Conservation (phyloP, 35 echinoderm and acorn worm species). For the Strongylocentrotus purpuratus region DNA sequence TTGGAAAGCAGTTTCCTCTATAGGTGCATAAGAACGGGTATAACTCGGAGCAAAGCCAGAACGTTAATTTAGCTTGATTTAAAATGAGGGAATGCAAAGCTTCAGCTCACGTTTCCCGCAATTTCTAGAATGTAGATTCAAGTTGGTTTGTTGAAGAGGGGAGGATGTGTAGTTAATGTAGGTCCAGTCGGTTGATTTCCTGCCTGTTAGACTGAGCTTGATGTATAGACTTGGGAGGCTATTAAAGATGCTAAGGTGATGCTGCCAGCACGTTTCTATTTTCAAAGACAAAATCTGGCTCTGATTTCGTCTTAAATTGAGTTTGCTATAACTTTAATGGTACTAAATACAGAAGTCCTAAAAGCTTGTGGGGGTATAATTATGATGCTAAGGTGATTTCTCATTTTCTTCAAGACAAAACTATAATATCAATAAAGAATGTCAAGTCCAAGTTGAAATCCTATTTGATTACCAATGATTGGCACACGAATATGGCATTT, state of each 20-base stretch:
- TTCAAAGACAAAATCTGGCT: not conserved
- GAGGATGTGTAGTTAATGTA: not conserved
- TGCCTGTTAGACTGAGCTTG: not conserved
- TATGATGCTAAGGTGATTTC: too few species aligned
- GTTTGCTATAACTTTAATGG: too few species aligned
- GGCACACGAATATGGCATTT: too few species aligned
- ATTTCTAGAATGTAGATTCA: not conserved
- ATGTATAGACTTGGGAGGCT: not conserved
- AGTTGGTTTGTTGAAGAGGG: not conserved
- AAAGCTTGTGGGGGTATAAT: too few species aligned
- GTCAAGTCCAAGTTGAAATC: too few species aligned
- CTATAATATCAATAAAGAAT: too few species aligned
- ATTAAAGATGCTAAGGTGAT: not conserved
- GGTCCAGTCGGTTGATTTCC: not conserved
- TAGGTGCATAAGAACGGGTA: not conserved
- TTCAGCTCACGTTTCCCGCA: not conserved
- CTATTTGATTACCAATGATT: too few species aligned
- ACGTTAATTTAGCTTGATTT: slow-evolving; percentile 12
- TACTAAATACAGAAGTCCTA: too few species aligned
- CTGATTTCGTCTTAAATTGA: not conserved
- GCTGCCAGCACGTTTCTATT: not conserved
- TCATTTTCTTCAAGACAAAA: too few species aligned
- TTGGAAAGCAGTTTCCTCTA: not conserved
- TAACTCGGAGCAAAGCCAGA: not conserved
- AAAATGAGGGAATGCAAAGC: not conserved